Evolutionary conservation across 2,113 vertebrate species (phyloP).

Genomic region (Festucalex cinctus): DNA sequence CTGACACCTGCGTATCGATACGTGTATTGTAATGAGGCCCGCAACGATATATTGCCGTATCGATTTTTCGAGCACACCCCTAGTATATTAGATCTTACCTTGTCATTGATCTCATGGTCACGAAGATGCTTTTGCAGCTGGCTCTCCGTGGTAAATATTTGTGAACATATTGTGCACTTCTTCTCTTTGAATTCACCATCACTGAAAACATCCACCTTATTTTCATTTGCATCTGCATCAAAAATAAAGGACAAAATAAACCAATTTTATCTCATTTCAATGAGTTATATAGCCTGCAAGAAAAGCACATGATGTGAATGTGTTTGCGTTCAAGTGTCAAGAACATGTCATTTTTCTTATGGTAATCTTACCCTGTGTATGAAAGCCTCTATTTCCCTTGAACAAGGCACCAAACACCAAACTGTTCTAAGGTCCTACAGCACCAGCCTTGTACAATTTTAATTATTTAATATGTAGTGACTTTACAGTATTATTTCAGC

Average conservation of each 20-base stretch:
- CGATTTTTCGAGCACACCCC: no score
- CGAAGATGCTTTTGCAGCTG: slow-evolving; percentile 92
- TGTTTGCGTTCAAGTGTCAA: neutral
- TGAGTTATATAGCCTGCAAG: slow-evolving; percentile 1
- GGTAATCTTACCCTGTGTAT: neutral
- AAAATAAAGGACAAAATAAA: slow-evolving; percentile 2
- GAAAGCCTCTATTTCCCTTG: neutral
- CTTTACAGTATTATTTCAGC: no score
- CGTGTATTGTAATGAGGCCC: no score
- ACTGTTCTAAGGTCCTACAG: no score
- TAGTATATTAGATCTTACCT: slow-evolving; percentile 68
- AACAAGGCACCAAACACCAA: neutral
- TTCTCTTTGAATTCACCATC: slow-evolving; percentile 77
- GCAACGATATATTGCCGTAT: no score
- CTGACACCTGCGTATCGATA: no score
- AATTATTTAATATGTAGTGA: no score
- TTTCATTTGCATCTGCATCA: slow-evolving; percentile 59
- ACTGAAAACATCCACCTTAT: slow-evolving; percentile 71
- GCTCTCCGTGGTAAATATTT: slow-evolving; percentile 85
- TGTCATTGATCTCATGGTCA: slow-evolving; percentile 93
- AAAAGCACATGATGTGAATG: neutral
- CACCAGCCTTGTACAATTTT: no score
- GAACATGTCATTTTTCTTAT: neutral
- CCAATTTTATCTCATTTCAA: slow-evolving; percentile 9
- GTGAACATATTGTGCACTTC: slow-evolving; percentile 88